phyloP scores from a whole-genome alignment of 2,797 vertebrate species.

The Melanotaenia parkinsoni region DNA sequence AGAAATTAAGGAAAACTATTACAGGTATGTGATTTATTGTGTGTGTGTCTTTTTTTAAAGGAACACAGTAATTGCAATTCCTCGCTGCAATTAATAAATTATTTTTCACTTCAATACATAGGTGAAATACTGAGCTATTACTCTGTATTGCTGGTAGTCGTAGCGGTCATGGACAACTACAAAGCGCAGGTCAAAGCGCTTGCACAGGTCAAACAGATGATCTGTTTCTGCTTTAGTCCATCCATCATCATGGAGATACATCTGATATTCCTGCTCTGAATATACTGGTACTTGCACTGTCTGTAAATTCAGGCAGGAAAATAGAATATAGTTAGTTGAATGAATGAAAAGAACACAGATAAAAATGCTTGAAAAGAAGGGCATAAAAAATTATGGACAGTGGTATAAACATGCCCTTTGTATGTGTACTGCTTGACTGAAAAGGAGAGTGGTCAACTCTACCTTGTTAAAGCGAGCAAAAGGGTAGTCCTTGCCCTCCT shows the following conservation, averaged over 20 bases:
- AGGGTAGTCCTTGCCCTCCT: conserved; percentile 98
- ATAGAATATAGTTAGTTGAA: not conserved
- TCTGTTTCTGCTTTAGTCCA: conserved; percentile 99
- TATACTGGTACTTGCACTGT: conserved; percentile 97
- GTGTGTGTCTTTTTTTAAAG: not conserved
- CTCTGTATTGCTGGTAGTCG: conserved; percentile 98
- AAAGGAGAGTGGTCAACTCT: not conserved
- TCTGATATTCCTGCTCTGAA: conserved; percentile 97
- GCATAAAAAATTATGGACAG: not conserved
- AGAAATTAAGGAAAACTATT: conserved; percentile 1
- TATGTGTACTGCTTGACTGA: not conserved
- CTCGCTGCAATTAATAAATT: too few relatives aligned
- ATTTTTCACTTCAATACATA: not conserved
- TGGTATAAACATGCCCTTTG: not conserved
- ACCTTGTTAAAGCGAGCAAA: conserved; percentile 99
- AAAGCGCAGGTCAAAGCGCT: conserved; percentile 97
- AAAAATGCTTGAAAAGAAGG: not conserved
- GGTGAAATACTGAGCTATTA: conserved; percentile 66
- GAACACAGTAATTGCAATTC: not conserved
- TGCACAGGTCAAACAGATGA: conserved; percentile 97
- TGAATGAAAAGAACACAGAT: not conserved
- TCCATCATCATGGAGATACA: conserved; percentile 96
- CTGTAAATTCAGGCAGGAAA: conserved; percentile 67
- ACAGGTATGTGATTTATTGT: not conserved
- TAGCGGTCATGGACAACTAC: conserved; percentile 97